These are phyloP conservation scores for Stictonetta naevosa DNA, from an alignment of 2,113 vertebrate genomes.

Conservation along the genomic window DNA sequence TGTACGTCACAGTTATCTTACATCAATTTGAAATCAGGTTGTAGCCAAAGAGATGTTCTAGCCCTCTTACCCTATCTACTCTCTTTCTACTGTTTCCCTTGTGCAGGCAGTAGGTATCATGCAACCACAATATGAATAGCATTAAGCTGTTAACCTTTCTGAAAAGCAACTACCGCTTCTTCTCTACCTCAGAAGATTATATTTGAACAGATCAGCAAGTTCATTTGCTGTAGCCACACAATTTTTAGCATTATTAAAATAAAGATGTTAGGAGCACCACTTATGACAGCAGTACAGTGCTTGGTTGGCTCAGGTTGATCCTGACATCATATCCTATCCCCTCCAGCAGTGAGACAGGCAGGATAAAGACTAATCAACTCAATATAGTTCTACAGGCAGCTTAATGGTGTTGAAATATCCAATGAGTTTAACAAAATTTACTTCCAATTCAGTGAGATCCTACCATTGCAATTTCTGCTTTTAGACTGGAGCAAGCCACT, in stretches of 20 bases:
- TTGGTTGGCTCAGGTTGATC: accelerated
- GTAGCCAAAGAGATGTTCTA: not conserved
- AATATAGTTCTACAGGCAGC: not conserved
- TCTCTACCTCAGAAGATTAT: not conserved
- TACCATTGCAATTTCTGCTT: not conserved
- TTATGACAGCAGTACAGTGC: not conserved
- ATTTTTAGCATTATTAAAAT: not conserved
- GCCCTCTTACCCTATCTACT: not conserved
- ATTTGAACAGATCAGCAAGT: not conserved
- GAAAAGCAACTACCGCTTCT: not conserved
- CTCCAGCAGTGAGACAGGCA: not conserved
- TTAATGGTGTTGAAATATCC: not conserved
- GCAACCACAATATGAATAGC: not conserved
- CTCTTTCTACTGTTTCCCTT: not conserved
- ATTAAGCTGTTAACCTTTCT: not conserved
- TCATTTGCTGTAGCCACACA: not conserved
- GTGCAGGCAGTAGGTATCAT: not conserved
- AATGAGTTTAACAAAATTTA: not conserved
- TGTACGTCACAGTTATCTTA: not conserved
- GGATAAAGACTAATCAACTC: not conserved
- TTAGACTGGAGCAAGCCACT: not conserved
- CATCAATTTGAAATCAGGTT: not conserved
- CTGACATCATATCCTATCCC: accelerated
- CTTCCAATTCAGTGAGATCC: not conserved
- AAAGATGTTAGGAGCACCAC: not conserved